Percentiles rank a stretch among this genome's conserved stretches.
Evolutionary conservation across 1,140 invertebrate genomes (phyloP).

Genomic region (Ceratoteleas bidentatus): DNA sequence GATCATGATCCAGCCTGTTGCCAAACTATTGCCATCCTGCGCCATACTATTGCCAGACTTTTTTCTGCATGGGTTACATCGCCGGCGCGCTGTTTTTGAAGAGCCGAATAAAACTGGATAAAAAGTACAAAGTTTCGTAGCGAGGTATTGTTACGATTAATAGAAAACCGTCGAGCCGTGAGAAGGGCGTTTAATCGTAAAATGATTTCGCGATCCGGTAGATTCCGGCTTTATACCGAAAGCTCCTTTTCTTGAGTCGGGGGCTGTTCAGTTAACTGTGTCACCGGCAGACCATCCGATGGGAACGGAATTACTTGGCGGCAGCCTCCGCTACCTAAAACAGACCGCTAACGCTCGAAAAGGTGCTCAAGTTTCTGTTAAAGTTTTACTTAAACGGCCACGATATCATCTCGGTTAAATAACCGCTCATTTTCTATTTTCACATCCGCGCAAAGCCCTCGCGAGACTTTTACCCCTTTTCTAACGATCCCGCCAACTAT

Average conservation of each 20-base stretch:
- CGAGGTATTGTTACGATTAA: constrained; percentile 59
- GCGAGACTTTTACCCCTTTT: constrained; percentile 28
- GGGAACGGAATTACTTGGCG: constrained; percentile 62
- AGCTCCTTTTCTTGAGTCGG: constrained; percentile 56
- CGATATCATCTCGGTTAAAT: constrained; percentile 74
- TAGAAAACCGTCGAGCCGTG: constrained; percentile 52
- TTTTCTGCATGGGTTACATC: too few species aligned
- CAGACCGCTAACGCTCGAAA: constrained; percentile 65
- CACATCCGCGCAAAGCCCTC: constrained; percentile 38
- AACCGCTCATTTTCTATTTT: constrained; percentile 71
- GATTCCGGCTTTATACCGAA: constrained; percentile 53
- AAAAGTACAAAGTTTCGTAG: constrained; percentile 37
- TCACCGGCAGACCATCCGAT: constrained; percentile 64
- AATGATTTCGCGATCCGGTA: constrained; percentile 63
- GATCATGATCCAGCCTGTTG: too few species aligned
- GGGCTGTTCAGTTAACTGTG: constrained; percentile 62
- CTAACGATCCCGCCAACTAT: constrained; percentile 64
- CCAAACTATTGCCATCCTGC: too few species aligned
- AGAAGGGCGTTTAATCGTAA: constrained; percentile 64
- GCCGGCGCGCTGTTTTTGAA: constrained; percentile 21
- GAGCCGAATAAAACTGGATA: constrained; percentile 6
- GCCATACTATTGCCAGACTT: too few species aligned
- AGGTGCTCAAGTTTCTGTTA: constrained; percentile 72
- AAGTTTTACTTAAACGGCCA: constrained; percentile 74
- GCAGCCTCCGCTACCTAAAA: constrained; percentile 57